Evolutionary conservation across 2,113 vertebrate species (phyloP).

Genomic region (Menidia beryllina): DNA sequence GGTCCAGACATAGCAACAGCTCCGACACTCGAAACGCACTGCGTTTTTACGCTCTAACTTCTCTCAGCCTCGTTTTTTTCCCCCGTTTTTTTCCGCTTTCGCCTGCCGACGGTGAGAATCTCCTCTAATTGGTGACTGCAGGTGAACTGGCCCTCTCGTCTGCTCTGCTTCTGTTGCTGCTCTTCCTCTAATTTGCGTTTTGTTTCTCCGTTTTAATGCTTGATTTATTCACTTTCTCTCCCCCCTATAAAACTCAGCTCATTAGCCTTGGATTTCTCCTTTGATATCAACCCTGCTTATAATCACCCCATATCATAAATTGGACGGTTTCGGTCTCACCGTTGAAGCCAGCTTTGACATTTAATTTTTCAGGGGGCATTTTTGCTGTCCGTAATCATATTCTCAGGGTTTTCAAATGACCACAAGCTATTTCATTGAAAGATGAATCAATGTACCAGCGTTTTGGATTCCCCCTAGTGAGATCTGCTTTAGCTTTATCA

Average conservation of each 20-base stretch:
- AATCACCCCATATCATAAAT: slow-evolving; percentile 35
- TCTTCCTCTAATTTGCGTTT: slow-evolving; percentile 29
- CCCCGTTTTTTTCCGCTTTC: too few species aligned
- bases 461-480: slow-evolving; percentile 4
- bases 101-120: slow-evolving; percentile 47
- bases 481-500: slow-evolving; percentile 31
- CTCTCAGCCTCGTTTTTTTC: not conserved
- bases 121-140: slow-evolving; percentile 49
- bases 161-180: slow-evolving; percentile 5
- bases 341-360: slow-evolving; percentile 35
- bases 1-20: slow-evolving; percentile 12
- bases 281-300: slow-evolving; percentile 2
- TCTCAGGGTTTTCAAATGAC: slow-evolving; percentile 3
- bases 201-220: slow-evolving; percentile 8
- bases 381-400: slow-evolving; percentile 35
- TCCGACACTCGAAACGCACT: slow-evolving; percentile 17
- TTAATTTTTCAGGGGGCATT: slow-evolving; percentile 22
- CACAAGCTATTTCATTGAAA: slow-evolving; percentile 12
- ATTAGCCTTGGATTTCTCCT: slow-evolving; percentile 5
- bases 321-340: slow-evolving; percentile 21
- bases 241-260: not conserved
- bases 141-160: not conserved
- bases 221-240: slow-evolving; percentile 1
- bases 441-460: slow-evolving; percentile 26
- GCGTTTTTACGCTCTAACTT: not conserved